Base-by-base conservation (phyloP, 2,888 invertebrate species). In the Rotaria socialis region DNA sequence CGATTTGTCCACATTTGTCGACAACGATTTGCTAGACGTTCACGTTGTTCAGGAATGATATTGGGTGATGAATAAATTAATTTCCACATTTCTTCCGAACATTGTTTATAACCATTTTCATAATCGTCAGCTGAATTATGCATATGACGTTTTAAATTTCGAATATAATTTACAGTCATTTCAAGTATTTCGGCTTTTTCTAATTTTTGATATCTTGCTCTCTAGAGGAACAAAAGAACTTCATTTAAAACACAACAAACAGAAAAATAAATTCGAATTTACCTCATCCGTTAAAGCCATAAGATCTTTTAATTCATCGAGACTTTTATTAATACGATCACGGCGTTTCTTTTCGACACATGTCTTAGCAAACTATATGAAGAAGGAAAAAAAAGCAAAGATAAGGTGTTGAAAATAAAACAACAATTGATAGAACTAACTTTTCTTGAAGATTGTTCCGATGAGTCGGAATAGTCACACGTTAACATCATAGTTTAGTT, bases 281-380 rank as follows among this genome's bases (percentile, higher is more conserved):
- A 80, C 80, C 2, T 87, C 87, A 50, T 87, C 85, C 11, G 87
- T 43, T 60, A 85, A 52, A 24, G 87, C 85, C 87, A 87, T 87
- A 14, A 87, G 56, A 43, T 87, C 87, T 56, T 87, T 87, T 27
- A 87, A 75, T 52, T 87, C 87, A 85, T 87, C 87, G 50, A 87
- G 80, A 60, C 87, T 85, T 52, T 80, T 43, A 52, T 87, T 87
- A 74, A 87, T 87, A 84, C 87, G 87, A 74, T 87, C 87, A 11
- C 87, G 87, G 35, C 87, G 84, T 55, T 87, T 87, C 50, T 87
- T 87, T 50, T 87, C 87, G 19, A 87, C 87, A 84, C 87, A 87
- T 60, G 87, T 87, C 74, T 87, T 87, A 52, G 87, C 87, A n/a
- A 87, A 84, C 85, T 85, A 85, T 8, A 85, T 58, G 19, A 22